Evolutionary conservation across 2,113 vertebrate species (phyloP).

Genomic region (Salvelinus fontinalis): DNA sequence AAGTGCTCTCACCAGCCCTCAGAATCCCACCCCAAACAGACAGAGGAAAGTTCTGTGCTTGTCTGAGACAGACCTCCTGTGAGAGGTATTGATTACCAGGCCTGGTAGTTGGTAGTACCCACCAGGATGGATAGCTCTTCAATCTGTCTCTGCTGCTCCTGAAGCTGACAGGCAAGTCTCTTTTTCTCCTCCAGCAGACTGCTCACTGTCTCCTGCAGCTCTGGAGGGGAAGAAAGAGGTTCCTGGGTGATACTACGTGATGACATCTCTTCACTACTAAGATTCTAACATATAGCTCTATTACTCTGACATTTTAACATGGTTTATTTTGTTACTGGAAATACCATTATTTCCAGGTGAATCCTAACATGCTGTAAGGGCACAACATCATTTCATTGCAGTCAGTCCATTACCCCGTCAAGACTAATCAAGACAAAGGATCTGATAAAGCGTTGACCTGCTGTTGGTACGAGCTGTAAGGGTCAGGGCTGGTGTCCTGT

Average conservation of each 20-base stretch:
- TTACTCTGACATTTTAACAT: neutral
- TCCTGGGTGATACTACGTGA: neutral
- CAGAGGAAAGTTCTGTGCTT: neutral
- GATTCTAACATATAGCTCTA: neutral
- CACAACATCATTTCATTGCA: too few relatives aligned
- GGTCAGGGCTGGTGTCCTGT: neutral
- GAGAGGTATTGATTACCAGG: neutral
- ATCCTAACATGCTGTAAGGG: too few relatives aligned
- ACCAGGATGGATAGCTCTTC: constrained; percentile 72
- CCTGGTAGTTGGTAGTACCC: constrained; percentile 19
- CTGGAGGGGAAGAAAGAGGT: constrained; percentile 45
- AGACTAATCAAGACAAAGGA: too few relatives aligned
- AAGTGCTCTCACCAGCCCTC: neutral
- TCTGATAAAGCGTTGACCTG: constrained; percentile 23
- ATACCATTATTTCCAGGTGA: too few relatives aligned
- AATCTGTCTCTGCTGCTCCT: constrained; percentile 73
- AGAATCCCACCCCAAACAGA: neutral
- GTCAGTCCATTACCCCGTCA: too few relatives aligned
- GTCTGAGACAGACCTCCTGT: neutral
- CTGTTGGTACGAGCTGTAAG: constrained; percentile 3
- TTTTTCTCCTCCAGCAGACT: constrained; percentile 79
- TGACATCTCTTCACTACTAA: neutral
- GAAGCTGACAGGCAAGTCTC: constrained; percentile 70
- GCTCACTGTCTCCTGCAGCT: constrained; percentile 73
- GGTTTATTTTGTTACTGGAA: too few relatives aligned